Evolutionary conservation across 2,113 vertebrate species (phyloP).

Genomic region (Melospiza melodia): DNA sequence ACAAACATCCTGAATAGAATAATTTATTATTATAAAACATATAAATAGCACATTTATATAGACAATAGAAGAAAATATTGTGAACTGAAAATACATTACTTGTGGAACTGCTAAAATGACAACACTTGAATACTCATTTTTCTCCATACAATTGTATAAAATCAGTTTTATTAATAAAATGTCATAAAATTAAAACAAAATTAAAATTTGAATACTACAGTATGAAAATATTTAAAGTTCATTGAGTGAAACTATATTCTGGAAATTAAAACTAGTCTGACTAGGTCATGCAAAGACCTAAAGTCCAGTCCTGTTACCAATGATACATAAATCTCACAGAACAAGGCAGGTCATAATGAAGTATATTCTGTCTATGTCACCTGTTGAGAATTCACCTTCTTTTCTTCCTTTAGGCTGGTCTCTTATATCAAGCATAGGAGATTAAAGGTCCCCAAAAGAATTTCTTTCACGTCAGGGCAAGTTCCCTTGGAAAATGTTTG

Average conservation of each 20-base stretch:
- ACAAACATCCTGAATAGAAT: neutral
- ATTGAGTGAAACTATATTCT: neutral
- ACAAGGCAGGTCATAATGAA: neutral
- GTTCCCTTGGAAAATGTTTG: neutral
- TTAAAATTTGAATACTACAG: fast-evolving
- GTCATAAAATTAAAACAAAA: neutral
- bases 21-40: neutral
- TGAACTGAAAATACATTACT: neutral
- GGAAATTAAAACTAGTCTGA: neutral
- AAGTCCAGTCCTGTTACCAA: neutral
- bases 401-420: neutral
- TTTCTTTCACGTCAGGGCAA: neutral
- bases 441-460: neutral
- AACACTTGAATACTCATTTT: neutral
- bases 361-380: neutral
- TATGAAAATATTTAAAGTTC: neutral
- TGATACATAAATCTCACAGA: neutral
- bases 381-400: neutral
- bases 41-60: neutral
- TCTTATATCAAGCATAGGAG: neutral
- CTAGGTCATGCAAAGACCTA: neutral
- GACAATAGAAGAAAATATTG: neutral
- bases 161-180: neutral
- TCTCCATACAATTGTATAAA: neutral
- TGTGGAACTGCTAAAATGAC: neutral